Conservation (phyloP, 2,888 invertebrate genomes). For the Homarus gammarus region DNA sequence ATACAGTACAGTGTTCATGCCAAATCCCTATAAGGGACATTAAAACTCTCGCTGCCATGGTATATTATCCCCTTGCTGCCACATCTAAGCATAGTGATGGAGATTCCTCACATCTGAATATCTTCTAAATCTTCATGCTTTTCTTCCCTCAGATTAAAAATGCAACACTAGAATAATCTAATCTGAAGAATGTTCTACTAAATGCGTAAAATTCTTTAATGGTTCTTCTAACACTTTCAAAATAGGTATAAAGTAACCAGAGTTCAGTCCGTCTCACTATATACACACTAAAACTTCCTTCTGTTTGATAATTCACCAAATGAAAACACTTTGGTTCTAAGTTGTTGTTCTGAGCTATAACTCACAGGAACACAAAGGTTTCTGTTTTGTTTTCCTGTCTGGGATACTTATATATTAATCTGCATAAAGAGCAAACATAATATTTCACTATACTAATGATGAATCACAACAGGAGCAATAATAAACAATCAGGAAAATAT, state of each 20-base stretch:
- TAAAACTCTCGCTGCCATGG: slow-evolving; percentile 19
- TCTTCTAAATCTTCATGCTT: not conserved
- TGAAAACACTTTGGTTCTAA: not conserved
- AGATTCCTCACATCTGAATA: slow-evolving; percentile 19
- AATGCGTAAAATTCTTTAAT: slow-evolving; percentile 6
- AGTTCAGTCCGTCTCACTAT: not conserved
- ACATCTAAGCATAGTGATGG: not conserved
- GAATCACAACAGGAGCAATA: not conserved
- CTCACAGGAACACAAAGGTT: not conserved
- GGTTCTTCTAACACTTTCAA: not conserved
- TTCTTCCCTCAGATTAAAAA: not conserved
- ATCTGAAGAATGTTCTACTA: too few species aligned
- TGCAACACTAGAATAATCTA: not conserved
- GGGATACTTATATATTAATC: not conserved
- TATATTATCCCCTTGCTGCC: slow-evolving; percentile 2
- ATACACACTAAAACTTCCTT: not conserved
- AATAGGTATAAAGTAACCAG: not conserved
- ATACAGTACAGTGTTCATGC: slow-evolving; percentile 4
- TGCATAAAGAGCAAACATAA: not conserved
- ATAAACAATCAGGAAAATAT: not conserved
- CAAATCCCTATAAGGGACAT: slow-evolving; percentile 43
- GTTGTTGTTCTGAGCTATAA: not conserved
- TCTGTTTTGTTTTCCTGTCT: not conserved
- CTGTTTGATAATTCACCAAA: not conserved
- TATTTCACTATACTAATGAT: not conserved